Evolutionary conservation across 2,888 invertebrate genomes (phyloP), one percentile per base, ranked within the genome.

Genomic region (Sminthurides aquaticus): DNA sequence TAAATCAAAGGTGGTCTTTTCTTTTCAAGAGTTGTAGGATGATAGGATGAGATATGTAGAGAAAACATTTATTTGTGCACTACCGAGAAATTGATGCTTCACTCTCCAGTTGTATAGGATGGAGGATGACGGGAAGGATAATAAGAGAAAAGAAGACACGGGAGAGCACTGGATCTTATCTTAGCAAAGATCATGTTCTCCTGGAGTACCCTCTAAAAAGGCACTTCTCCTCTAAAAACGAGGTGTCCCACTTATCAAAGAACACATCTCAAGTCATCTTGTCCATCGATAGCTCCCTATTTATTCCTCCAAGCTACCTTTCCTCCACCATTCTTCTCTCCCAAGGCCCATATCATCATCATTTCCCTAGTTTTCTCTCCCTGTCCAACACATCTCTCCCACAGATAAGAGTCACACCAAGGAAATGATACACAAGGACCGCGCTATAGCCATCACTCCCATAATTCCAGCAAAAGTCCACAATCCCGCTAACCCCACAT

Each of bases 181-280:
- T 22, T 54, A 25, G 22, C 8, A 22, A 27, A 49, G 49, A 64
- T 65, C 65, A 28, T 57, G 57, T 65, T 55, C 27, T 43, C 54
- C 61, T 60, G 54, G 29, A 55, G 56, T 54, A 49, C 49, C 52
- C 60, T 58, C 60, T 65, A 49, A 56, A 56, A 65, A 65, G 60
- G 65, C 60, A 28, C 60, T 48, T 65, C 60, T 55, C 48, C 55
- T 60, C 60, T 60, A 64, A 65, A 64, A 65, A 65, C 65, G 65
- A 65, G 60, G 65, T 65, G 65, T 65, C 60, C 65, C 62, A 62
- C 57, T 60, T 66, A 66, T 66, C 66, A 58, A 49, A 24, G 29
- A 62, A 66, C 66, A 66, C 57, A 66, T 66, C 66, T 65, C 62
- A 55, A 66, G 58, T 62, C 66, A 66, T 66, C 61, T 66, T 29